Evolutionary conservation across 1,140 invertebrate species (phyloP), one percentile per base, ranked within the genome.

Genomic region (Bicyclus anynana): DNA sequence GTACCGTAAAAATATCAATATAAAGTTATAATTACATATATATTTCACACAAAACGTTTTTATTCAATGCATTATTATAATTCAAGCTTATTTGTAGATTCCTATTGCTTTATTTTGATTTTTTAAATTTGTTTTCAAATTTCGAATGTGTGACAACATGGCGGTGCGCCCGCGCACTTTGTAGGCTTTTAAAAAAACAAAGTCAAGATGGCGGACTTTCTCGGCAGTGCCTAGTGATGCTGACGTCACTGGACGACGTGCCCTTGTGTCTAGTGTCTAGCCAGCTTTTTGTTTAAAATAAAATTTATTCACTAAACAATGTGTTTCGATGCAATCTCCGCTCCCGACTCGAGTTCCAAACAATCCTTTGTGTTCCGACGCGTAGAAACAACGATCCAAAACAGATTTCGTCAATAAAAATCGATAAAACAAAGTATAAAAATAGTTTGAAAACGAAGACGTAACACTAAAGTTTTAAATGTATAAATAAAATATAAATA

Each of bases 191-290:
- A 79, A 84, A 87, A 44, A 84, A 74, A 71, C 69, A 80, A 60
- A 76, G 72, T 53, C 83, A 87, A 87, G 70, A 87, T 87, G 84
- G 84, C 84, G 54, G 83, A 72, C 75, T 83, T 82, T 84, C 79
- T 76, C 77, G 77, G 62, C 83, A 87, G 83, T 87, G 71, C 73
- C 83, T 86, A 86, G 77, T 69, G 77, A 59, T 59, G 68, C 77
- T 87, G 84, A 87, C 84, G 83, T 87, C 84, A 87, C 75, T 62
- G 73, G 72, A 78, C 80, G 81, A 85, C 76, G 80, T 86, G 81
- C 79, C 77, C 80, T 84, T 80, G 73, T 71, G 68, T 75, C 74
- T 83, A 82, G 75, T 54, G 60, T 73, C 66, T 69, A 71, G 65
- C 69, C 72, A 48, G 49, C 53, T 68, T 73, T 65, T 57, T 66